Evolutionary conservation across 2,797 vertebrate species (phyloP).

Genomic region (Tragopan temminckii): DNA sequence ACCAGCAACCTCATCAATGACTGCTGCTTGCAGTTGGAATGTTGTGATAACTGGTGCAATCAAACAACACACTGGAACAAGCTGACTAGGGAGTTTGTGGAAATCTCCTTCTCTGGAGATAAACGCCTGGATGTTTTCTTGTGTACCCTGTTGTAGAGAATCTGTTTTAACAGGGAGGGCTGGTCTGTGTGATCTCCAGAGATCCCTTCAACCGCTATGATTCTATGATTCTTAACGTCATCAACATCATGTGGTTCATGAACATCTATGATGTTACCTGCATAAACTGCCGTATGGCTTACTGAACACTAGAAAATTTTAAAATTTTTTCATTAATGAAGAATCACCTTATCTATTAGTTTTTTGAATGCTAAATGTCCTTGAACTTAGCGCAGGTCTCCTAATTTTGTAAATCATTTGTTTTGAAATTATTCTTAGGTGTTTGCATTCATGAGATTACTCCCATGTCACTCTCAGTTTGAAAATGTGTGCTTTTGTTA

Average conservation of each 20-base stretch:
- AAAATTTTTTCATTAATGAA: not conserved
- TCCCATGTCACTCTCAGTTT: not conserved
- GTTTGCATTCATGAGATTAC: not conserved
- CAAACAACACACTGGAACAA: not conserved
- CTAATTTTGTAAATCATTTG: not conserved
- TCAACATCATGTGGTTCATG: too few relatives aligned
- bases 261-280: not conserved
- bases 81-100: not conserved
- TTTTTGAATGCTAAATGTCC: not conserved
- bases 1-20: not conserved
- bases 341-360: not conserved
- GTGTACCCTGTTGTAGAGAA: not conserved
- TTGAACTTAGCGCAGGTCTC: not conserved
- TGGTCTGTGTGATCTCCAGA: not conserved
- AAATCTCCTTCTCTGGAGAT: not conserved
- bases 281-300: not conserved
- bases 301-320: not conserved
- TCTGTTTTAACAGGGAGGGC: not conserved
- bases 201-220: not conserved
- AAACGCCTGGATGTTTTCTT: not conserved
- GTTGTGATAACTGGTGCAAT: not conserved
- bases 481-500: not conserved
- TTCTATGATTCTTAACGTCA: not conserved
- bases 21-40: not conserved
- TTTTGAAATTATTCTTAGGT: not conserved